Evolutionary conservation across 2,888 invertebrate genomes (phyloP).

Genomic region (Zonitis immaculata): DNA sequence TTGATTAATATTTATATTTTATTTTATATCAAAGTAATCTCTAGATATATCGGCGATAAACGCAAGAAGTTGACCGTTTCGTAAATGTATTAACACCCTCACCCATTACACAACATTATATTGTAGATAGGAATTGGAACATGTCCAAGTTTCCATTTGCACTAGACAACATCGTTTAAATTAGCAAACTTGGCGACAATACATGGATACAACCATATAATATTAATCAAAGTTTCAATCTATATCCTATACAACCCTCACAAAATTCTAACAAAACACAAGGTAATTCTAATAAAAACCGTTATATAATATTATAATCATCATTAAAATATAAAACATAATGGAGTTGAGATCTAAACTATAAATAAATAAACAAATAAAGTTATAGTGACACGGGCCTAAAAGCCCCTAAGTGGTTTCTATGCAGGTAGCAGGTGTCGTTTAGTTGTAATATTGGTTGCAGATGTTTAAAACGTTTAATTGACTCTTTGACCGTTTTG

Average conservation of each 20-base stretch:
- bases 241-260: too few relatives aligned
- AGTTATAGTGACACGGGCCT: conserved; percentile 28
- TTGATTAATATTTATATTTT: too few relatives aligned
- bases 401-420: conserved; percentile 35
- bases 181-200: conserved; percentile 2
- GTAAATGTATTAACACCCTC: background rate
- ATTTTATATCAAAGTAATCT: too few relatives aligned
- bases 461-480: conserved; percentile 38
- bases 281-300: too few relatives aligned
- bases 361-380: conserved; percentile 31
- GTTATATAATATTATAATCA: too few relatives aligned
- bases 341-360: conserved; percentile 21
- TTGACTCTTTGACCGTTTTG: conserved; percentile 36
- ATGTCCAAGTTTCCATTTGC: background rate
- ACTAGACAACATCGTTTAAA: conserved; percentile 1
- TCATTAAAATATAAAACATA: conserved; percentile 22
- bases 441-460: conserved; percentile 34
- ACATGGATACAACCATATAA: conserved; percentile 2
- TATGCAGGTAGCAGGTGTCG: conserved; percentile 34
- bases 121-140: background rate
- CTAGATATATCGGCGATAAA: too few relatives aligned
- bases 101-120: background rate
- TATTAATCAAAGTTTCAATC: conserved; percentile 1
- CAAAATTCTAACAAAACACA: too few relatives aligned
- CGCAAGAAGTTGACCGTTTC: too few relatives aligned